These are phyloP conservation scores for Calypte anna DNA, from an alignment of 2,113 vertebrate species.

Conservation along the genomic window DNA sequence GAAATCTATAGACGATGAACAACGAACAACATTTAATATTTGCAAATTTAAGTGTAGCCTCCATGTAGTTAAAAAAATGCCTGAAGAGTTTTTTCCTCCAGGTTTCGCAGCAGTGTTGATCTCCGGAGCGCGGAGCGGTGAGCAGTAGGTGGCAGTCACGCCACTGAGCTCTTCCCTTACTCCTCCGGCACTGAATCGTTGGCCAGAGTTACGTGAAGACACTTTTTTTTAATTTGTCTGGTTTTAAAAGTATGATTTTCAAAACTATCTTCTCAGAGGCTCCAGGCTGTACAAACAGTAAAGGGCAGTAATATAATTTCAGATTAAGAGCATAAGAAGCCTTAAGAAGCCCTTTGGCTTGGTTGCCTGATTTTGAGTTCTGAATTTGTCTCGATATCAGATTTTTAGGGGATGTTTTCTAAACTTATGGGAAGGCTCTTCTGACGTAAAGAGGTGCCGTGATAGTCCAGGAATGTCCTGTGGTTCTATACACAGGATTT, in stretches of 20 bases:
- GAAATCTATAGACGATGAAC: background rate
- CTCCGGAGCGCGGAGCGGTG: background rate
- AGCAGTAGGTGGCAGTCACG: conserved; percentile 82
- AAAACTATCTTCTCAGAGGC: conserved; percentile 53
- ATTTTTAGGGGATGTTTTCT: background rate
- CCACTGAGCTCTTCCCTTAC: conserved; percentile 69
- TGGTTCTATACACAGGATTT: background rate
- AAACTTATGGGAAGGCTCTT: background rate
- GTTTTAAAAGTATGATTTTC: conserved; percentile 60
- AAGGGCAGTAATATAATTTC: background rate
- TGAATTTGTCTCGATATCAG: background rate
- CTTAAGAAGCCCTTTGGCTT: conserved; percentile 25
- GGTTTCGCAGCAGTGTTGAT: background rate
- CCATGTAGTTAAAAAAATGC: fast-evolving
- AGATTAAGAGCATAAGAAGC: background rate
- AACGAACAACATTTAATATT: background rate
- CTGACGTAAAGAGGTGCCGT: background rate
- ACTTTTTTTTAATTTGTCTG: background rate
- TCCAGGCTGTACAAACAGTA: background rate
- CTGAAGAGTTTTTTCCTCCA: background rate
- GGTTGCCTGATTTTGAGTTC: background rate
- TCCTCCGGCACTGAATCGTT: background rate
- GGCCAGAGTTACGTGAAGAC: background rate
- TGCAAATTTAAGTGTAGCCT: background rate
- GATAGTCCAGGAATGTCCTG: background rate